phyloP scores from a whole-genome alignment of 2,797 vertebrate genomes.

The Catharus ustulatus region DNA sequence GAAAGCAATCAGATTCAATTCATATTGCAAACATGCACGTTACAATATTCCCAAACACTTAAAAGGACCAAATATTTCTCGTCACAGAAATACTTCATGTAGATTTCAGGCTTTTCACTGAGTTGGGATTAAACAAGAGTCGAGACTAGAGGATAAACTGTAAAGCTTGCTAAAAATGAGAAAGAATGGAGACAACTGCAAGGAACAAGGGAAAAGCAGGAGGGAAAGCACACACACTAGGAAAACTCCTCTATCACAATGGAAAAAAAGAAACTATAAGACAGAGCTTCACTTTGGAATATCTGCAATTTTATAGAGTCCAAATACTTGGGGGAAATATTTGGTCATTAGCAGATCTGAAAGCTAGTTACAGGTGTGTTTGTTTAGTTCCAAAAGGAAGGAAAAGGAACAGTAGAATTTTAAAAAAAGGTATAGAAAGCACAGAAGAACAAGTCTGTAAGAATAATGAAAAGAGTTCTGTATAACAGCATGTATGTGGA shows the following conservation, averaged over 20 bases:
- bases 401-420: neutral
- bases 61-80: neutral
- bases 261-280: neutral
- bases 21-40: neutral
- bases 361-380: neutral
- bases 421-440: neutral
- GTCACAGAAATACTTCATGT: neutral
- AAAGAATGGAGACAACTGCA: neutral
- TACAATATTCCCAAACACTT: neutral
- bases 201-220: neutral
- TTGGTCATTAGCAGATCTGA: neutral
- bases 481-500: neutral
- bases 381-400: neutral
- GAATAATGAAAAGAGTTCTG: neutral
- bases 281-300: neutral
- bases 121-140: neutral
- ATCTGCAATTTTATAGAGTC: neutral
- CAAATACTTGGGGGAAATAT: neutral
- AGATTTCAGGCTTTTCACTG: neutral
- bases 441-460: neutral
- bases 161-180: neutral
- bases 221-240: neutral
- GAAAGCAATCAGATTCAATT: neutral
- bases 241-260: neutral
- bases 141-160: neutral